Percentiles rank a stretch among this genome's conserved stretches.
Conservation (phyloP, 2,888 invertebrate genomes). For the Harpalus rufipes region DNA sequence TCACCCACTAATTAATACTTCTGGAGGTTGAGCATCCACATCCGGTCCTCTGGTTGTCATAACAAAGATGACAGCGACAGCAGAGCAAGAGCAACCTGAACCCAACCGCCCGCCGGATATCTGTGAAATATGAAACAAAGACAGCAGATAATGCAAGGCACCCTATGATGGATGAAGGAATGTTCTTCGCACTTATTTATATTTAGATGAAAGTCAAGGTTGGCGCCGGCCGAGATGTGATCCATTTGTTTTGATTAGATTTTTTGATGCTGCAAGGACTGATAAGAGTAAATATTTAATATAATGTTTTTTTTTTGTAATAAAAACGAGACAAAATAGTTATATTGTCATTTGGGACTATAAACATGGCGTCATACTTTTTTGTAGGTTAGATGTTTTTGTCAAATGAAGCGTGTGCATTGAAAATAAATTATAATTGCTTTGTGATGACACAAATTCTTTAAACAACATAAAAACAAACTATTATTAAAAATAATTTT, state of each 20-base stretch:
- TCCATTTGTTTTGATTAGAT: constrained; percentile 53
- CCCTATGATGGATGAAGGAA: constrained; percentile 31
- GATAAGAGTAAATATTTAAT: constrained; percentile 37
- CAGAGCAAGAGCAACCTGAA: constrained; percentile 5
- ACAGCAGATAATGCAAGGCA: constrained; percentile 18
- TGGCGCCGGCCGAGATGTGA: constrained; percentile 42
- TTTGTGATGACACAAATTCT: neutral
- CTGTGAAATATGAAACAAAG: constrained; percentile 58
- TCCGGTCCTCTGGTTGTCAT: constrained; percentile 44
- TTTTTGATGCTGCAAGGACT: constrained; percentile 35
- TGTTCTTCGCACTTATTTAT: constrained; percentile 42
- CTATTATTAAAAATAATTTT: no score
- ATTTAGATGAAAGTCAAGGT: constrained; percentile 62
- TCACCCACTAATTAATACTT: constrained; percentile 40
- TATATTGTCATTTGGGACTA: constrained; percentile 17
- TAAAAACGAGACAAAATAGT: constrained; percentile 14
- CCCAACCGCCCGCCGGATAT: constrained; percentile 28
- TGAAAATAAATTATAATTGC: constrained; percentile 10
- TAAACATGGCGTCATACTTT: constrained; percentile 28
- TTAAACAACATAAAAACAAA: neutral
- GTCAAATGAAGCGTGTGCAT: neutral
- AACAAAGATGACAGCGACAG: constrained; percentile 32
- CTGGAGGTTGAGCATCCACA: neutral
- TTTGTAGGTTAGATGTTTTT: neutral
- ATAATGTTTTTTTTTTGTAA: constrained; percentile 11